phyloP scores from a whole-genome alignment of 2,113 vertebrate genomes.

The Lontra canadensis region DNA sequence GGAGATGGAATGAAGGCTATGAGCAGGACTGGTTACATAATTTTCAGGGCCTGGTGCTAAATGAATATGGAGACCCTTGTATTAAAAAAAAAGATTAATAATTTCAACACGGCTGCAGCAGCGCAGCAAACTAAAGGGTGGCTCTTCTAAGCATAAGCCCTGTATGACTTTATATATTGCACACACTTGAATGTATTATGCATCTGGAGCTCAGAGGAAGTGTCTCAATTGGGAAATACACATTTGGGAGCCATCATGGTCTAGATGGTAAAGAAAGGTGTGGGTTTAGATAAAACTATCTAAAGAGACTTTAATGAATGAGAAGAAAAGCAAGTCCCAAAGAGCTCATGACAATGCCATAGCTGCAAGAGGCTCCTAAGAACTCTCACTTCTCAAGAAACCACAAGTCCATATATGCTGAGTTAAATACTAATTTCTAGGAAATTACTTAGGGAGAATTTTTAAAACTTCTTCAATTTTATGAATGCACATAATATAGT shows the following conservation, averaged over 20 bases:
- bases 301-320: conserved; percentile 17
- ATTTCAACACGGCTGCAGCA: not conserved
- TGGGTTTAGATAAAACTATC: not conserved
- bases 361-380: not conserved
- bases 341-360: not conserved
- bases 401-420: not conserved
- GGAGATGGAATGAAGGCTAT: not conserved
- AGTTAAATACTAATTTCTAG: not conserved
- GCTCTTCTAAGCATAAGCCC: not conserved
- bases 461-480: not conserved
- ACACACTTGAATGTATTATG: not conserved
- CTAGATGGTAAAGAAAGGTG: not conserved
- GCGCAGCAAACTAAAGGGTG: not conserved
- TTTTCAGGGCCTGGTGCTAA: not conserved
- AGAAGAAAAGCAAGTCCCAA: not conserved
- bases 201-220: not conserved
- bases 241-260: not conserved
- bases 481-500: not conserved
- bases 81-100: not conserved
- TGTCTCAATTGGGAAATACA: not conserved
- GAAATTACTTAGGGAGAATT: not conserved
- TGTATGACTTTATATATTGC: not conserved
- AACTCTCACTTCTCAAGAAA: not conserved
- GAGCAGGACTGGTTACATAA: not conserved
- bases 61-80: not conserved